These are phyloP conservation scores for Psylliodes chrysocephalus DNA, from an alignment of 2,888 invertebrate genomes.

Conservation along the genomic window DNA sequence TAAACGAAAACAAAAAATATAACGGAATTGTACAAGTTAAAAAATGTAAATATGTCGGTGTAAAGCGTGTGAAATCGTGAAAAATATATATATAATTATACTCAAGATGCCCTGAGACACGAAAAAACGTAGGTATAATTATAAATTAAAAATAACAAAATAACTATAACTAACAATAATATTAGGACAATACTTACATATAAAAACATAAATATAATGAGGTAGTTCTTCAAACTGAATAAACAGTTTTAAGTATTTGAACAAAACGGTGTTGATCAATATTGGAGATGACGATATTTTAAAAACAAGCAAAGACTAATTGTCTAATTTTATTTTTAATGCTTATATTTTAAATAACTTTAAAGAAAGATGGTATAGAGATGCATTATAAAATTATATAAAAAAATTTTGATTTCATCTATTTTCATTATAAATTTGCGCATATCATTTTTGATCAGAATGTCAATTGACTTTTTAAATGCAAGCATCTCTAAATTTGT, in stretches of 20 bases:
- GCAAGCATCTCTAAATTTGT: neutral
- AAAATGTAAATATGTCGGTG: conserved; percentile 16
- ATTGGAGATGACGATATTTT: neutral
- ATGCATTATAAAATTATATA: neutral
- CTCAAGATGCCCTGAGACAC: conserved; percentile 59
- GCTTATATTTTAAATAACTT: too few relatives aligned
- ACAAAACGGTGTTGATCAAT: conserved; percentile 41
- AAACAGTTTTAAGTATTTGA: conserved; percentile 55
- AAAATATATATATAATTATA: conserved; percentile 45
- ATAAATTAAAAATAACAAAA: conserved; percentile 51
- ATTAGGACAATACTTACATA: conserved; percentile 54
- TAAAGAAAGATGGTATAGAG: neutral
- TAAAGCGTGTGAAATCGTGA: conserved; percentile 27
- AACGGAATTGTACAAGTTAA: conserved; percentile 37
- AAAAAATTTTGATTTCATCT: neutral
- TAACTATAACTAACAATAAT: conserved; percentile 48
- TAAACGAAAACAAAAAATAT: conserved; percentile 46
- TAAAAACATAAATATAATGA: conserved; percentile 55
- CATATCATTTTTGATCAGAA: too few relatives aligned
- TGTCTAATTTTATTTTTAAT: too few relatives aligned
- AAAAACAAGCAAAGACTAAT: neutral
- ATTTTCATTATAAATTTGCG: neutral
- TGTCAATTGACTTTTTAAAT: too few relatives aligned
- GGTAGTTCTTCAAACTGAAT: conserved; percentile 57
- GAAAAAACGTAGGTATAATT: conserved; percentile 36